Conservation (phyloP, 2,797 vertebrate species). For the Sebastes trivittatus region DNA sequence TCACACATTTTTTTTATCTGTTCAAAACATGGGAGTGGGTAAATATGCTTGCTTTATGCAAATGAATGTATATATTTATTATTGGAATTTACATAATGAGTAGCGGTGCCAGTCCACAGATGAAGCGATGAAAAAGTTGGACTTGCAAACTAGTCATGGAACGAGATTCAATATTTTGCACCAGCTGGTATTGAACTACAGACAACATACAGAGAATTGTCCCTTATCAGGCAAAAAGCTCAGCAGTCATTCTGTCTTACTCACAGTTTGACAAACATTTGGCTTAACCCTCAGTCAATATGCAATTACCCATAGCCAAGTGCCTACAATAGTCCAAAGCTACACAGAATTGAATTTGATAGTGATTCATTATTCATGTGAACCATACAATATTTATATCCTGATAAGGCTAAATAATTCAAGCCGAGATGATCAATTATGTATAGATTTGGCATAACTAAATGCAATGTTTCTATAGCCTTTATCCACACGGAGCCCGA, state of each 20-base stretch:
- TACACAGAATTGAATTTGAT: slow-evolving; percentile 69
- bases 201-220: slow-evolving; percentile 17
- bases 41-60: too few species aligned
- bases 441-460: slow-evolving; percentile 68
- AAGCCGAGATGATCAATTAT: slow-evolving; percentile 72
- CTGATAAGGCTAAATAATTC: slow-evolving; percentile 74
- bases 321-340: slow-evolving; percentile 62
- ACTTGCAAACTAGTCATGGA: slow-evolving; percentile 16
- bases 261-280: slow-evolving; percentile 70
- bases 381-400: slow-evolving; percentile 70
- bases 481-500: slow-evolving; percentile 39
- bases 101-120: background rate
- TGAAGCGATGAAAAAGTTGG: slow-evolving; percentile 19
- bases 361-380: slow-evolving; percentile 66
- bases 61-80: too few species aligned
- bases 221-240: slow-evolving; percentile 43
- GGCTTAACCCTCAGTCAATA: slow-evolving; percentile 71
- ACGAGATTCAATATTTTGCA: slow-evolving; percentile 13
- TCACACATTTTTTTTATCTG: too few species aligned
- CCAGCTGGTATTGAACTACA: slow-evolving; percentile 23
- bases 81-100: background rate
- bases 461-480: slow-evolving; percentile 62
- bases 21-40: too few species aligned
- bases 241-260: slow-evolving; percentile 44
- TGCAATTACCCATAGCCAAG: slow-evolving; percentile 71